Evolutionary conservation across 2,888 invertebrate genomes (phyloP).

Genomic region (Mamestra brassicae): DNA sequence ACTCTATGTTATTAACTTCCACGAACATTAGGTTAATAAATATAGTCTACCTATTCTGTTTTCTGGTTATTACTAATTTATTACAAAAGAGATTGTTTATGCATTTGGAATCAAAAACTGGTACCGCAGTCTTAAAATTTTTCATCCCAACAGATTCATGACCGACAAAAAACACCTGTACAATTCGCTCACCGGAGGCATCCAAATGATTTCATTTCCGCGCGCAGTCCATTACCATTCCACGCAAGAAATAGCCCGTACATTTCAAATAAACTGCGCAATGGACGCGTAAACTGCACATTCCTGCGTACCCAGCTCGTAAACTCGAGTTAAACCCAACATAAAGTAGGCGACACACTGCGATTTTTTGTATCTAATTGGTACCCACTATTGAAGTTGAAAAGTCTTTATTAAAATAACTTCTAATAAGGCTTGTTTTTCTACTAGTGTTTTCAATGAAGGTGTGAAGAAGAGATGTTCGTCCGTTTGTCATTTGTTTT

Average conservation of each 20-base stretch:
- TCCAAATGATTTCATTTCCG: constrained; percentile 60
- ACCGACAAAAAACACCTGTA: constrained; percentile 16
- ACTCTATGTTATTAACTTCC: no score
- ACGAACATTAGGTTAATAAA: no score
- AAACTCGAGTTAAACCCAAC: constrained; percentile 61
- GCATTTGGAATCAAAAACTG: neutral
- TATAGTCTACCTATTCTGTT: no score
- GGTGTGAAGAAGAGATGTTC: constrained; percentile 28
- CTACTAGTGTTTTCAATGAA: constrained; percentile 24
- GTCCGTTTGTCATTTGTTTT: constrained; percentile 1
- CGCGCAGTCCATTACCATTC: constrained; percentile 68
- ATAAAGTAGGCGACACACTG: constrained; percentile 54
- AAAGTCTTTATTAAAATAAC: constrained; percentile 56
- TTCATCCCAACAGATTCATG: constrained; percentile 4
- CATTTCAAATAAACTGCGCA: constrained; percentile 68
- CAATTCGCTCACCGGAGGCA: constrained; percentile 29
- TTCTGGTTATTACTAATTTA: no score
- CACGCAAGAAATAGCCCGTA: constrained; percentile 67
- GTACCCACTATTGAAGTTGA: constrained; percentile 31
- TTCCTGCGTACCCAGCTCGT: constrained; percentile 70
- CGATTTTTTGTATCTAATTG: constrained; percentile 63
- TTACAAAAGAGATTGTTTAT: no score
- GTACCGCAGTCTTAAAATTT: neutral
- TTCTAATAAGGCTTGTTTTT: constrained; percentile 54
- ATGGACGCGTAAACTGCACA: constrained; percentile 72